Evolutionary conservation across 1,140 invertebrate species (phyloP).

Genomic region (Oncopodura yosiiana): DNA sequence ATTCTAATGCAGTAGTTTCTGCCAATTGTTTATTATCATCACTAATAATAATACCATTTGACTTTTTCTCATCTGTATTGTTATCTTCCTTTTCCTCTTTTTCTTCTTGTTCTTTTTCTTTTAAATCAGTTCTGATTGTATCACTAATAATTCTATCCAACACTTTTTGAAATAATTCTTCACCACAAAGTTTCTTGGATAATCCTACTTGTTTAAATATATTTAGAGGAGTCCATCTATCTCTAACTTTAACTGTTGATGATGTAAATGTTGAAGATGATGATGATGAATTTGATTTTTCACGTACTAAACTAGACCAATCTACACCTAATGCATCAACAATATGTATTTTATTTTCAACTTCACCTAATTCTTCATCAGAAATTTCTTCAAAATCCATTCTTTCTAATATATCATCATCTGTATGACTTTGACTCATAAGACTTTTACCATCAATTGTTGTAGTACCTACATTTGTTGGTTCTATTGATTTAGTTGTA

Average conservation of each 20-base stretch:
- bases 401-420: constrained; percentile 60
- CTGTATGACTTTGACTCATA: constrained; percentile 35
- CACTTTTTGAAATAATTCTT: constrained; percentile 26
- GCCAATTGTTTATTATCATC: not conserved
- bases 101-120: not conserved
- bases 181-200: constrained; percentile 40
- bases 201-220: constrained; percentile 61
- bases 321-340: constrained; percentile 83
- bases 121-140: constrained; percentile 4
- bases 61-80: constrained; percentile 1
- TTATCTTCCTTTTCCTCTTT: not conserved
- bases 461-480: too few relatives aligned
- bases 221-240: constrained; percentile 63
- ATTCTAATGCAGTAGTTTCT: not conserved
- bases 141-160: constrained; percentile 12
- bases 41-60: not conserved
- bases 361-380: constrained; percentile 75
- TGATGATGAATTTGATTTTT: constrained; percentile 45
- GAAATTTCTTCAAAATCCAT: constrained; percentile 83
- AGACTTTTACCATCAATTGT: too few relatives aligned
- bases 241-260: constrained; percentile 50
- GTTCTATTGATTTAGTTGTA: too few relatives aligned
- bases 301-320: constrained; percentile 71
- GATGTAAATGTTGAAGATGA: constrained; percentile 34
- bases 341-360: constrained; percentile 51